Conservation (phyloP, 2,888 invertebrate species). For the Encarsia formosa region DNA sequence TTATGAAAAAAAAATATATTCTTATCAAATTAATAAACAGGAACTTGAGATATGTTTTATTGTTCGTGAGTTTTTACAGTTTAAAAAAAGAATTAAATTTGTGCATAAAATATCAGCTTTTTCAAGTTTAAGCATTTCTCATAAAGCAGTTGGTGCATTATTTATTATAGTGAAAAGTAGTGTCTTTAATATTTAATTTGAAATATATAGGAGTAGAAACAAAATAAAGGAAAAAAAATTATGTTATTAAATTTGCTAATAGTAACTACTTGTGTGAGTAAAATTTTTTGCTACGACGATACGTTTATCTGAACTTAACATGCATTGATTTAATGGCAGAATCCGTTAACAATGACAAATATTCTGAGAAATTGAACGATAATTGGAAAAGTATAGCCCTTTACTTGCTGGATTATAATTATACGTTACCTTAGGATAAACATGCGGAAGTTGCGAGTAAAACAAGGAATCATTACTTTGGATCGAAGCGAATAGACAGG, state of each 20-base stretch:
- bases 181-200: too few species aligned
- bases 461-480: conserved; percentile 58
- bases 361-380: conserved; percentile 55
- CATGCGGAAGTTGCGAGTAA: conserved; percentile 53
- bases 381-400: conserved; percentile 61
- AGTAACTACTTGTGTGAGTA: not conserved
- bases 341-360: conserved; percentile 48
- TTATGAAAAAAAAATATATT: too few species aligned
- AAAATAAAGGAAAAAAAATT: not conserved
- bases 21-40: too few species aligned
- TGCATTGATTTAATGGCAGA: conserved; percentile 37
- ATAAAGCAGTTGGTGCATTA: too few species aligned
- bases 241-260: not conserved
- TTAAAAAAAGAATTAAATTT: too few species aligned
- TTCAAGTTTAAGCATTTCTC: too few species aligned
- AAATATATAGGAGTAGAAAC: too few species aligned
- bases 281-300: not conserved
- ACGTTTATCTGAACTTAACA: conserved; percentile 34
- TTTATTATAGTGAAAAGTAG: too few species aligned
- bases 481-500: conserved; percentile 53
- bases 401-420: conserved; percentile 60
- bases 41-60: too few species aligned
- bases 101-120: too few species aligned
- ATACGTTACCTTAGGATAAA: conserved; percentile 54
- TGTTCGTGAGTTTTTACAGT: too few species aligned